phyloP scores from a whole-genome alignment of 1,140 invertebrate species.

The Aporrectodea caliginosa region DNA sequence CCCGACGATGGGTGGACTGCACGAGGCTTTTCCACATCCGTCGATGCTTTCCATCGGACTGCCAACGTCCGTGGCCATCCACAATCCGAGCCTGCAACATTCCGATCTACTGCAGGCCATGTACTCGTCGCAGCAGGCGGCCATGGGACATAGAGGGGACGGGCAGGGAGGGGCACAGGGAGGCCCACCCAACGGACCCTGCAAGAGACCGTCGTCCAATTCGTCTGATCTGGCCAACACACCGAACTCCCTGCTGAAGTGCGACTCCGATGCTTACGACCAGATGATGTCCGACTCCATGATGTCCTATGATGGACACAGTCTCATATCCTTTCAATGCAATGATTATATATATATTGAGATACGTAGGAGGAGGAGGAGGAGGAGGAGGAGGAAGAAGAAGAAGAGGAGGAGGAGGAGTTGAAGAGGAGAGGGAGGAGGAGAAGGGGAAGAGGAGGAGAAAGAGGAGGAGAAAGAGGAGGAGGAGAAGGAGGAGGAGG shows the following conservation, averaged over 20 bases:
- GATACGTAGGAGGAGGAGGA: background rate
- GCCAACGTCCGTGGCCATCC: slow-evolving; percentile 89
- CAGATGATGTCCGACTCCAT: slow-evolving; percentile 13
- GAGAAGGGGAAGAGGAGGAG: background rate
- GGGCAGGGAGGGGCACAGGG: too few relatives aligned
- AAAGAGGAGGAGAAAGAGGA: background rate
- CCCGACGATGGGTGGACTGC: slow-evolving; percentile 45
- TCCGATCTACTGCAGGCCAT: slow-evolving; percentile 67
- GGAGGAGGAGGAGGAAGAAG: background rate
- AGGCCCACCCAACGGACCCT: background rate
- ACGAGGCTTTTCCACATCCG: slow-evolving; percentile 54
- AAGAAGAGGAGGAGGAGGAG: background rate
- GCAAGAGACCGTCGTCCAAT: slow-evolving; percentile 31
- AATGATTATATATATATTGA: background rate
- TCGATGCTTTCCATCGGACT: slow-evolving; percentile 75
- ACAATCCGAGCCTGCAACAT: slow-evolving; percentile 90
- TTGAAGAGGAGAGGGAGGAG: background rate
- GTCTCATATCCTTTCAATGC: background rate
- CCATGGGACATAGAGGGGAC: slow-evolving; percentile 5
- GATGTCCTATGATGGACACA: background rate
- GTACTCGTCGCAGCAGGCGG: slow-evolving; percentile 63
- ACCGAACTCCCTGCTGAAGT: background rate
- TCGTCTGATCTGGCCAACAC: slow-evolving; percentile 24
- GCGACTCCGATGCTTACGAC: slow-evolving; percentile 27
- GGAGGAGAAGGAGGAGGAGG: background rate